phyloP scores from a whole-genome alignment of 2,797 vertebrate species.

The Discoglossus pictus region DNA sequence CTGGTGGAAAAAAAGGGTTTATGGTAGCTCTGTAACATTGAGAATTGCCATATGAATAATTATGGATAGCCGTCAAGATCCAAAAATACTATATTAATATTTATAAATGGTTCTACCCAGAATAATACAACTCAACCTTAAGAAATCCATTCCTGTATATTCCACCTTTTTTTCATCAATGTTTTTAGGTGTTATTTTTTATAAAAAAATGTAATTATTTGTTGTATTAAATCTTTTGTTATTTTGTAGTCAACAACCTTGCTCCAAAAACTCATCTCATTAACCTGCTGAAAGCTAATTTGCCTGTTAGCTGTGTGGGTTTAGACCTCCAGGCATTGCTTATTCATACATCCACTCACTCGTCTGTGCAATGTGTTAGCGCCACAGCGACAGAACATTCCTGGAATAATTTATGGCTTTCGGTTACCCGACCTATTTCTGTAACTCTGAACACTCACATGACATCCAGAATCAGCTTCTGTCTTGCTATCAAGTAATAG shows the following conservation, averaged over 20 bases:
- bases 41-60: no score
- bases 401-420: slow-evolving; percentile 4
- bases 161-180: no score
- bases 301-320: slow-evolving; percentile 23
- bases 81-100: no score
- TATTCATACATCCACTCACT: background rate
- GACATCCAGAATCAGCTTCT: slow-evolving; percentile 50
- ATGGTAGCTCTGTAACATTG: no score
- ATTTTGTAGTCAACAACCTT: slow-evolving; percentile 19
- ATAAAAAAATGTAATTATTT: no score
- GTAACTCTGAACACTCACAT: background rate
- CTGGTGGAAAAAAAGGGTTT: no score
- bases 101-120: no score
- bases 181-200: no score
- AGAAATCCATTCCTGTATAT: no score
- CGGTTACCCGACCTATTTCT: background rate
- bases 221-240: no score
- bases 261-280: slow-evolving; percentile 21
- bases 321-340: slow-evolving; percentile 7
- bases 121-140: no score
- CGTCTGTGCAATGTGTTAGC: background rate
- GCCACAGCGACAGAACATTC: background rate
- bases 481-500: slow-evolving; percentile 52
- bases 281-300: slow-evolving; percentile 29
- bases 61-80: no score